Conservation (phyloP, 2,888 invertebrate species). For the Rugalucina vietnamica region DNA sequence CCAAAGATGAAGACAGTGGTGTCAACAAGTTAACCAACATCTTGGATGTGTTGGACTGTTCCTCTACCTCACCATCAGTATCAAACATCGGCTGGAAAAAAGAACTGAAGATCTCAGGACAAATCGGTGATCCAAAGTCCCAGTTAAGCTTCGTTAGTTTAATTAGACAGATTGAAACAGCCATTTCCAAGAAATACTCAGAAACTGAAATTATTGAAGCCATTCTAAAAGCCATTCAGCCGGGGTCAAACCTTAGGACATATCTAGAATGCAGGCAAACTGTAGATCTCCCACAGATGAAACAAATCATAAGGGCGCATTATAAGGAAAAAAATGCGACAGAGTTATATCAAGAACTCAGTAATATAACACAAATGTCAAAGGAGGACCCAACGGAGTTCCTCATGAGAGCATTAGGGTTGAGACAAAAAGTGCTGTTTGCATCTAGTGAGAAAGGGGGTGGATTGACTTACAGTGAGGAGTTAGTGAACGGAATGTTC, state of each 20-base stretch:
- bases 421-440: constrained; percentile 30
- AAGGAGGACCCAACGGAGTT: constrained; percentile 30
- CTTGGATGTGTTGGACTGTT: background rate
- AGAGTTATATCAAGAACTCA: constrained; percentile 30
- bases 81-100: background rate
- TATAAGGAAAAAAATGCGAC: constrained; percentile 36
- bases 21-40: background rate
- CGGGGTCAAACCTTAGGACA: background rate
- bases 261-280: constrained; percentile 21
- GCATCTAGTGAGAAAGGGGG: constrained; percentile 14
- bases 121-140: constrained; percentile 17
- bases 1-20: background rate
- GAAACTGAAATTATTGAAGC: background rate
- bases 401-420: constrained; percentile 12
- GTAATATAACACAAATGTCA: constrained; percentile 11
- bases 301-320: constrained; percentile 9
- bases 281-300: background rate
- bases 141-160: constrained; percentile 21
- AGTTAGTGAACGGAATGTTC: constrained; percentile 16
- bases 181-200: background rate
- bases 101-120: constrained; percentile 30
- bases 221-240: background rate
- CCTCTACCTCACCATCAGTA: no score
- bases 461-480: background rate
- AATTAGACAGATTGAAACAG: constrained; percentile 19